Conservation (phyloP, 2,888 invertebrate species). For the Petrolisthes manimaculis region DNA sequence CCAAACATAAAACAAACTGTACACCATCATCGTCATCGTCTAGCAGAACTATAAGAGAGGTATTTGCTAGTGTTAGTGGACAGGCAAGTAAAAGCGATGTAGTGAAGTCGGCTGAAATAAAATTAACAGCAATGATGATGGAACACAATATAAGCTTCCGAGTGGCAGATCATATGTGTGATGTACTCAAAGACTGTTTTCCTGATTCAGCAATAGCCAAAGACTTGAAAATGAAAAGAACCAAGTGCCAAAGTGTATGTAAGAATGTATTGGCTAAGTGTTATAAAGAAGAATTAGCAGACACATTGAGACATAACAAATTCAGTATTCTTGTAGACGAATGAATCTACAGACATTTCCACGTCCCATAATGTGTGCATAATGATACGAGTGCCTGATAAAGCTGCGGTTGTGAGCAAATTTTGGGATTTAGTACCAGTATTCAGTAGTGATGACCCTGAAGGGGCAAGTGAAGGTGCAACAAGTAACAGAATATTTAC, state of each 20-base stretch:
- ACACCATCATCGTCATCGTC: slow-evolving; percentile 11
- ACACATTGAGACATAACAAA: not conserved
- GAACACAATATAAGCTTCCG: slow-evolving; percentile 14
- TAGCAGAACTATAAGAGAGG: slow-evolving; percentile 7
- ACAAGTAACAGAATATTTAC: slow-evolving; percentile 13
- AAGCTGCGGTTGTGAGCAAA: not conserved
- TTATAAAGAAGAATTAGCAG: slow-evolving; percentile 8
- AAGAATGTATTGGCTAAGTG: not conserved
- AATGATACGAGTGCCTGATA: not conserved
- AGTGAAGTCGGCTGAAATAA: slow-evolving; percentile 6
- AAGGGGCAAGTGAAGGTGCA: slow-evolving; percentile 7
- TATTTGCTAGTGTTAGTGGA: slow-evolving; percentile 20
- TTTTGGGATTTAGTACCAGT: slow-evolving; percentile 10
- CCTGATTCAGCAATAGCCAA: slow-evolving; percentile 4
- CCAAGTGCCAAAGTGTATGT: not conserved
- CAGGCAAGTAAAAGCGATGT: slow-evolving; percentile 11
- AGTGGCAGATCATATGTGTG: slow-evolving; percentile 12
- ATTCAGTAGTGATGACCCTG: not conserved
- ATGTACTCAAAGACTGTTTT: not conserved
- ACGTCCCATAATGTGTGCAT: slow-evolving; percentile 4
- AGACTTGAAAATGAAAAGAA: not conserved
- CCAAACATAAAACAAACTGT: slow-evolving; percentile 9
- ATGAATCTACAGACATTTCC: not conserved
- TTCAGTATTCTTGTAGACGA: slow-evolving; percentile 16
- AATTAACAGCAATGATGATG: not conserved